Base-by-base conservation (phyloP, 2,113 vertebrate species). In the Mellivora capensis region DNA sequence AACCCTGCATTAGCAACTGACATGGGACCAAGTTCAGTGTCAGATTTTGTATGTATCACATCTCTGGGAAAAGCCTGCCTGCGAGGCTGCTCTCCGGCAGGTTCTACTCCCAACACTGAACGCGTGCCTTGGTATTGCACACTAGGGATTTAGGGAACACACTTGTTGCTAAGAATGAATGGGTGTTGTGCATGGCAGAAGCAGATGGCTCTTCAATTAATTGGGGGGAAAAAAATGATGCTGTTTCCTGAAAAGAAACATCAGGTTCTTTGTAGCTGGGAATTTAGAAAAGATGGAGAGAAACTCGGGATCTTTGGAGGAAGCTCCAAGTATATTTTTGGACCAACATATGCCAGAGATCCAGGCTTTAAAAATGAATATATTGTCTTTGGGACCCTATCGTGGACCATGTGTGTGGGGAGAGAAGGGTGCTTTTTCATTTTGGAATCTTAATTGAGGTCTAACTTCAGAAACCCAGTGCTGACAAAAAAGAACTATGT, bases 381-480 rank as follows among this genome's bases (percentile, higher is more conserved):
- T 72, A 42, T 71, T 96, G 44, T 92, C 93, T 97, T 49, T 69
- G 96, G 90, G 71, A 89, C 27, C 74, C 64, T 96, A 64, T 98
- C 84, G 85, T 23, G 91, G 42, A 77, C 39, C 69, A n/a, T 47
- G 39, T 86, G 39, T 71, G 64, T 57, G 42, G 90, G 49, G 93
- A 12, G 47, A 31, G 64, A 94, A 92, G 42, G 3, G 1, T 91
- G 17, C 31, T 93, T 98, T 98, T 98, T 98, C 87, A 97, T 98
- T 98, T 98, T 93, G 74, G 87, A 98, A 97, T 98, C 96, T 97
- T 98, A 98, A 98, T 97, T 98, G 94, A 98, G 91, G 90, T 98
- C 98, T 98, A 97, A 98, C 98, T 98, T 98, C 96, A 98, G 95
- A 98, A 98, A 98, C 62, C 85, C 79, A 13, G 83, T 34, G 64